Base-by-base conservation (phyloP, 2,888 invertebrate genomes). In the Barypeithes pellucidus region DNA sequence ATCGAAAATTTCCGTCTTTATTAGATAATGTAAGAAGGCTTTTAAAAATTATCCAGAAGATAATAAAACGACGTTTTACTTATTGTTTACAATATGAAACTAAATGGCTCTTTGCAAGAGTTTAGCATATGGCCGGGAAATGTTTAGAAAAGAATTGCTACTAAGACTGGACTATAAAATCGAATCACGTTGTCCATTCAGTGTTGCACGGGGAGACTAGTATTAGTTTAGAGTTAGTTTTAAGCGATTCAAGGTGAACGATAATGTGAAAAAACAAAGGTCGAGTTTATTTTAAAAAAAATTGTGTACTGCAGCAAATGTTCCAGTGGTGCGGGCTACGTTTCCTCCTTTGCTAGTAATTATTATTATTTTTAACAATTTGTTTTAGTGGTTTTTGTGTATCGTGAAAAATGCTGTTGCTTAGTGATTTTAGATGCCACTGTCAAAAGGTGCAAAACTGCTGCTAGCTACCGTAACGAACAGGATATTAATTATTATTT, bases 161-260 rank as follows among this genome's bases (percentile, higher is more conserved):
- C 1, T 29, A 7, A 8, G 29, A 29, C 4, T 29, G 29, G 29
- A 29, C 29, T 29, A 29, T 29, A 29, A 29, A 14, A 29, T 52
- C 52, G 54, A 8, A 57, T 57, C 54, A 57, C 54, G 54, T 57
- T 57, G 54, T 57, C 54, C 33, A 57, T 52, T 29, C 9, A 24
- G 29, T 52, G 54, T 57, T 18, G 29, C 33, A 57, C 54, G 36
- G 54, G 47, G 33, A 66, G 66, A 36, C 54, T 36, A 39, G 22
- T n/a, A 20, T 66, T 24, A 66, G 66, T 67, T 67, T 45, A 43
- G 39, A 63, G 65, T 62, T 62, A 43, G 33, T 57, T 59, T 71
- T 65, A 65, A 71, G 36, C 61, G 63, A 65, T 71, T 71, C 70
- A 71, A 71, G 70, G 70, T 63, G 59, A 71, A 57, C 54, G 63